Evolutionary conservation across 2,113 vertebrate genomes (phyloP).

Genomic region (Apeltes quadracus): DNA sequence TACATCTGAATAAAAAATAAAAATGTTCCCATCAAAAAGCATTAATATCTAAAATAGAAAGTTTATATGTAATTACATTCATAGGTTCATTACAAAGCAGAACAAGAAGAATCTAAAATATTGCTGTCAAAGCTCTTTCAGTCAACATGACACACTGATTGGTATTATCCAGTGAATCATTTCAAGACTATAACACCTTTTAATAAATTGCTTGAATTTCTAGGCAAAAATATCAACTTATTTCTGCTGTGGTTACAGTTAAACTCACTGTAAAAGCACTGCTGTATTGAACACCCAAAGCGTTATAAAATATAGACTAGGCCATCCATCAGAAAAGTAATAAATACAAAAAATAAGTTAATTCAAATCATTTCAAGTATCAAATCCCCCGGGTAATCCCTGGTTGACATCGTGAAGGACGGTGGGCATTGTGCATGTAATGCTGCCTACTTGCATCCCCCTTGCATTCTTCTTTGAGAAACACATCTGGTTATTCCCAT

Average conservation of each 20-base stretch:
- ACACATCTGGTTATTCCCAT: constrained; percentile 32
- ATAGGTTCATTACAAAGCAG: constrained; percentile 34
- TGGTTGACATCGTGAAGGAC: constrained; percentile 41
- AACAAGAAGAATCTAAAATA: constrained; percentile 38
- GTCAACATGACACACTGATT: constrained; percentile 15
- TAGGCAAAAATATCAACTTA: constrained; percentile 2
- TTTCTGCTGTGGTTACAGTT: constrained; percentile 13
- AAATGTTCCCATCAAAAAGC: constrained; percentile 42
- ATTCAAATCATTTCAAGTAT: constrained; percentile 77
- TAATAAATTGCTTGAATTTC: constrained; percentile 12
- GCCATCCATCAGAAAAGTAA: constrained; percentile 63
- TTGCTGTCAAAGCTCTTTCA: constrained; percentile 27
- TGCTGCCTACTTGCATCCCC: constrained; percentile 4
- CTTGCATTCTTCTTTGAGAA: constrained; percentile 5
- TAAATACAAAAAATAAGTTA: constrained; percentile 82
- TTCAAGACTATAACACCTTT: constrained; percentile 26
- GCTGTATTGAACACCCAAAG: constrained; percentile 23
- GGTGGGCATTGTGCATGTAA: constrained; percentile 8
- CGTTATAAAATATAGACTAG: constrained; percentile 48
- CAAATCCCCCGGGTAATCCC: constrained; percentile 36
- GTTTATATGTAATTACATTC: constrained; percentile 66
- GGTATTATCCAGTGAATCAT: constrained; percentile 5
- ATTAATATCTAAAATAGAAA: constrained; percentile 52
- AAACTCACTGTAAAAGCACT: constrained; percentile 31
- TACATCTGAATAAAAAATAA: constrained; percentile 33